phyloP scores from a whole-genome alignment of 2,888 invertebrate species.

The Zeuzera pyrina region DNA sequence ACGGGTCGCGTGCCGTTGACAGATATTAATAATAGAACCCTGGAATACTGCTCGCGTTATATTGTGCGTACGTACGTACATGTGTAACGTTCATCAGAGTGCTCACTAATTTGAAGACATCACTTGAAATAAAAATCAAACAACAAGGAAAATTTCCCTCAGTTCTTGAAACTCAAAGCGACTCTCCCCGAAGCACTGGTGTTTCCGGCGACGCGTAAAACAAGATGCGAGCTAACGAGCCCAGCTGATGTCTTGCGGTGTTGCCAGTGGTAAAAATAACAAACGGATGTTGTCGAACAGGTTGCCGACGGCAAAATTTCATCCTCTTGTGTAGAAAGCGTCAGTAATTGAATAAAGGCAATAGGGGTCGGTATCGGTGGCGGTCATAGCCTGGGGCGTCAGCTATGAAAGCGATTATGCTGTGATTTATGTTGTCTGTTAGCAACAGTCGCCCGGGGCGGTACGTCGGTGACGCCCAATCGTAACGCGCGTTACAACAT shows the following conservation, averaged over 20 bases:
- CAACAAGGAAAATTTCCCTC: conserved; percentile 30
- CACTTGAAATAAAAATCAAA: conserved; percentile 38
- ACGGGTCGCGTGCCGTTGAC: conserved; percentile 52
- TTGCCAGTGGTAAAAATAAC: conserved; percentile 36
- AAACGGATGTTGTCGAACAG: conserved; percentile 24
- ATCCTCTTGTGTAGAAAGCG: conserved; percentile 26
- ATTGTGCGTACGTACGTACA: conserved; percentile 23
- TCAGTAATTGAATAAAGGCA: conserved; percentile 32
- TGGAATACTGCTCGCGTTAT: conserved; percentile 8
- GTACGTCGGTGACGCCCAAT: conserved; percentile 16
- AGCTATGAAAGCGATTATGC: conserved; percentile 29
- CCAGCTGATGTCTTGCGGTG: conserved; percentile 28
- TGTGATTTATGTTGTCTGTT: conserved; percentile 35
- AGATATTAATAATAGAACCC: conserved; percentile 51
- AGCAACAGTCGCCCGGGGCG: conserved; percentile 23
- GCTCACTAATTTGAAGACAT: conserved; percentile 48
- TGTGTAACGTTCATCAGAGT: conserved; percentile 13
- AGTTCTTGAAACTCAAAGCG: conserved; percentile 47
- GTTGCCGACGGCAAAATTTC: conserved; percentile 22
- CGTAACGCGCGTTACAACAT: conserved; percentile 7
- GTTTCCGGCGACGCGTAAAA: conserved; percentile 37
- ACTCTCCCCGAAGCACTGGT: conserved; percentile 33
- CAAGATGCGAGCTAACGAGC: conserved; percentile 50
- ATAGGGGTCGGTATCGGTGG: conserved; percentile 15
- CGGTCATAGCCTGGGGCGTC: conserved; percentile 24